These are phyloP conservation scores for Brachionus rotundiformis DNA, from an alignment of 1,140 invertebrate species.

Conservation along the genomic window DNA sequence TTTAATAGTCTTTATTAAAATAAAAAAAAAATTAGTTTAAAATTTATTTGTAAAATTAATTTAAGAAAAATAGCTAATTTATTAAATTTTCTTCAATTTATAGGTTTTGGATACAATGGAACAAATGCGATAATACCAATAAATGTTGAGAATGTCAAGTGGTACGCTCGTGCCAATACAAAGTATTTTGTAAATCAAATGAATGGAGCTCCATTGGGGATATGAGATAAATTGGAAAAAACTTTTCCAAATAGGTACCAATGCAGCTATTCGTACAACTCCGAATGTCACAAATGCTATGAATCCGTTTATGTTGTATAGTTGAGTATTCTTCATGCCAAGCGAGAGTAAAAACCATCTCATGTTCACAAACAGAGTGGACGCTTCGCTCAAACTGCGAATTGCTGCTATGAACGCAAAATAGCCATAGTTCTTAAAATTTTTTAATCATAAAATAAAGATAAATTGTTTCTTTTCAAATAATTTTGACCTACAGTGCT, in stretches of 20 bases:
- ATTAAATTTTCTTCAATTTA: neutral
- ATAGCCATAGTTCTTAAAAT: slow-evolving; percentile 8
- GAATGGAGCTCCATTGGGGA: neutral
- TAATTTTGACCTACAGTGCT: neutral
- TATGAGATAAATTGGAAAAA: neutral
- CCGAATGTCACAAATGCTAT: neutral
- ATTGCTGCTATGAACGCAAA: slow-evolving; percentile 19
- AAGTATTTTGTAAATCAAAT: slow-evolving; percentile 24
- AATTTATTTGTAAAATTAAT: neutral
- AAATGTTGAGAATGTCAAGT: slow-evolving; percentile 35
- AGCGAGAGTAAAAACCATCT: slow-evolving; percentile 18
- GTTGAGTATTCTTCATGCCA: slow-evolving; percentile 4
- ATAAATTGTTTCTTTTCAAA: neutral
- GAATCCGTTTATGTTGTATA: slow-evolving; percentile 19
- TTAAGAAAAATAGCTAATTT: neutral
- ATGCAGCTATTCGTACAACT: neutral
- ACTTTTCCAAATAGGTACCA: slow-evolving; percentile 8
- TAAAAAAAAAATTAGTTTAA: neutral
- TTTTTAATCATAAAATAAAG: too few species aligned
- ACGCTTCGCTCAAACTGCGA: slow-evolving; percentile 20
- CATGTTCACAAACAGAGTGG: slow-evolving; percentile 36
- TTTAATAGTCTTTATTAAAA: too few species aligned
- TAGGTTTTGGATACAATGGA: neutral
- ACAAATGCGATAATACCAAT: slow-evolving; percentile 33
- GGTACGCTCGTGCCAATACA: slow-evolving; percentile 38